These are phyloP conservation scores for Cyphomyrus discorhynchus DNA, from an alignment of 2,113 vertebrate genomes.

Conservation along the genomic window DNA sequence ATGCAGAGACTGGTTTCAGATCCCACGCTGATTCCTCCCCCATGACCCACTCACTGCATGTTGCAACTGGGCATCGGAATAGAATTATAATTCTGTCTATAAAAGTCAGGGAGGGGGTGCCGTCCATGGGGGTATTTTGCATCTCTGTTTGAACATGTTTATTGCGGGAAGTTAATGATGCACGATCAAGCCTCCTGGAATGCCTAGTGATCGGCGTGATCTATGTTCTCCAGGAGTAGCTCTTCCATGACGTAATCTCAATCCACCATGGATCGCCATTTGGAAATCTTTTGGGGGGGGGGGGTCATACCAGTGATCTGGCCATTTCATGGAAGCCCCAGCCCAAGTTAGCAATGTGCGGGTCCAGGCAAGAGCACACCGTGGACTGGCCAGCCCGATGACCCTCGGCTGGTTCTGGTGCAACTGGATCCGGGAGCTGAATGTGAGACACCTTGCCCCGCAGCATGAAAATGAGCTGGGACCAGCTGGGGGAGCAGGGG, in stretches of 20 bases:
- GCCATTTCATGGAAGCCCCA: neutral
- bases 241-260: neutral
- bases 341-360: neutral
- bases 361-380: neutral
- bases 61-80: neutral
- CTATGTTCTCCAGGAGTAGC: neutral
- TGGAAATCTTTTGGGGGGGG: neutral
- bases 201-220: neutral
- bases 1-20: neutral
- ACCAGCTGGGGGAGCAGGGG: neutral
- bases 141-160: neutral
- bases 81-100: neutral
- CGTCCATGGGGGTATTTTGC: neutral
- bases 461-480: neutral
- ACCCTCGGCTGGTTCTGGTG: slow-evolving; percentile 32
- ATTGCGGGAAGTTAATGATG: neutral
- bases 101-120: neutral
- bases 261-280: neutral
- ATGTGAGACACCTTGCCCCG: slow-evolving; percentile 22
- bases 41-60: neutral
- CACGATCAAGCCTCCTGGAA: neutral
- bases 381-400: neutral
- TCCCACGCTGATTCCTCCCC: neutral
- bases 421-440: slow-evolving; percentile 31
- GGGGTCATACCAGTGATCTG: neutral